These are phyloP conservation scores for Epsilonema sp. DNA, from an alignment of 2,888 invertebrate species.

Conservation along the genomic window DNA sequence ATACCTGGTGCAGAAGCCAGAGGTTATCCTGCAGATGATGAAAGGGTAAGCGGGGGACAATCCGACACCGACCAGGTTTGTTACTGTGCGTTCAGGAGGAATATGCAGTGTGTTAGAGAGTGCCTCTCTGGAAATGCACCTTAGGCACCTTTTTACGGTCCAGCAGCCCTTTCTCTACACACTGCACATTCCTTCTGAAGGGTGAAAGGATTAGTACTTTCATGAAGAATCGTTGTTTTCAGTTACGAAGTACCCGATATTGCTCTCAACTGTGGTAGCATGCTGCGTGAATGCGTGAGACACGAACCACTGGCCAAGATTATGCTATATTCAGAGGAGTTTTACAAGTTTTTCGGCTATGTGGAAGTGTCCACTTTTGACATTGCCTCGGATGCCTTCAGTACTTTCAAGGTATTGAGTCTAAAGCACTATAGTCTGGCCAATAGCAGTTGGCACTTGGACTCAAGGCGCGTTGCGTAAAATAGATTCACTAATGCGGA, in stretches of 20 bases:
- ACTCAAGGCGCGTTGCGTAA: too few relatives aligned
- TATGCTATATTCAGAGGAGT: conserved; percentile 88
- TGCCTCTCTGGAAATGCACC: too few relatives aligned
- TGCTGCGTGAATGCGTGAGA: conserved; percentile 92
- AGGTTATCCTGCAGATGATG: conserved; percentile 87
- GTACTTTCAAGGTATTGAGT: conserved; percentile 94
- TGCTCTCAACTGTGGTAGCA: conserved; percentile 93
- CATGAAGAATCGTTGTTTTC: too few relatives aligned
- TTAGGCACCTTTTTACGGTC: neutral
- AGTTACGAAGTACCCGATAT: conserved; percentile 97
- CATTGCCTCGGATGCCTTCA: conserved; percentile 99
- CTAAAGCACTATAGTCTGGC: too few relatives aligned
- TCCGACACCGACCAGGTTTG: neutral
- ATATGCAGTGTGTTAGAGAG: too few relatives aligned
- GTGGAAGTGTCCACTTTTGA: conserved; percentile 99
- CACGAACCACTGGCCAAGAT: conserved; percentile 96
- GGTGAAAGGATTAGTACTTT: too few relatives aligned
- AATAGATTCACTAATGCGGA: too few relatives aligned
- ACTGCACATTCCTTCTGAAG: too few relatives aligned
- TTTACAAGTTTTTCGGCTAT: conserved; percentile 98
- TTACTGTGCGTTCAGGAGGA: too few relatives aligned
- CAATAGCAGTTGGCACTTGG: too few relatives aligned
- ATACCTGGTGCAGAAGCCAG: conserved; percentile 90
- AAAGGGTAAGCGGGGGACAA: conserved; percentile 47
- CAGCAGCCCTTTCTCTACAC: too few relatives aligned